These are phyloP conservation scores for Strongylocentrotus purpuratus DNA, from an alignment of 35 echinoderm and acorn worm species.

Conservation along the genomic window DNA sequence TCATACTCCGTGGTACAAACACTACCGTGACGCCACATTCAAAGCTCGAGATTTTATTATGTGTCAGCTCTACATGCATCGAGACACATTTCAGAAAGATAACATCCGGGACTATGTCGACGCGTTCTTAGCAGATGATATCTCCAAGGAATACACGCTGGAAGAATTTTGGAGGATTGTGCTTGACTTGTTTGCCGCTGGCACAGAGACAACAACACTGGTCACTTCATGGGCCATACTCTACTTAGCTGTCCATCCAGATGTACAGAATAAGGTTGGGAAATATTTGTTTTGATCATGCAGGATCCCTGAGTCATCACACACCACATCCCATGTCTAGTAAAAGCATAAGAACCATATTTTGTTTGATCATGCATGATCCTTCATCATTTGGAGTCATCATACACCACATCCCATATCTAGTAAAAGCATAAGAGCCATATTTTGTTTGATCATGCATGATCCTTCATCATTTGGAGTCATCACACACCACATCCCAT, in stretches of 20 bases:
- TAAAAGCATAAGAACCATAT: no score
- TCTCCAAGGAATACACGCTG: neutral
- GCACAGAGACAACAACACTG: slow-evolving; percentile 33
- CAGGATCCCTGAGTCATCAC: no score
- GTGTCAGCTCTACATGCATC: neutral
- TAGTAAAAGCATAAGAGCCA: no score
- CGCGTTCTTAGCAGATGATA: slow-evolving; percentile 32
- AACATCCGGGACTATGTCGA: slow-evolving; percentile 40
- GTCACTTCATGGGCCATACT: slow-evolving; percentile 26
- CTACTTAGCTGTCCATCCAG: slow-evolving; percentile 9
- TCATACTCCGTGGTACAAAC: slow-evolving; percentile 23
- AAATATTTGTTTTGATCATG: neutral
- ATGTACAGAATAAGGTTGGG: slow-evolving; percentile 38
- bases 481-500: no score
- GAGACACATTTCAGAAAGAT: slow-evolving; percentile 1
- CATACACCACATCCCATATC: no score
- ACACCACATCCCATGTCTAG: no score
- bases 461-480: no score
- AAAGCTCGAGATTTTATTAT: neutral
- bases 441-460: no score
- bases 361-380: no score
- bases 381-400: no score
- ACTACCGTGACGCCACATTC: neutral
- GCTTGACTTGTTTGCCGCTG: slow-evolving; percentile 40
- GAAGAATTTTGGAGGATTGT: slow-evolving; percentile 20